Evolutionary conservation across 2,113 vertebrate species (phyloP).

Genomic region (Acinonyx jubatus): DNA sequence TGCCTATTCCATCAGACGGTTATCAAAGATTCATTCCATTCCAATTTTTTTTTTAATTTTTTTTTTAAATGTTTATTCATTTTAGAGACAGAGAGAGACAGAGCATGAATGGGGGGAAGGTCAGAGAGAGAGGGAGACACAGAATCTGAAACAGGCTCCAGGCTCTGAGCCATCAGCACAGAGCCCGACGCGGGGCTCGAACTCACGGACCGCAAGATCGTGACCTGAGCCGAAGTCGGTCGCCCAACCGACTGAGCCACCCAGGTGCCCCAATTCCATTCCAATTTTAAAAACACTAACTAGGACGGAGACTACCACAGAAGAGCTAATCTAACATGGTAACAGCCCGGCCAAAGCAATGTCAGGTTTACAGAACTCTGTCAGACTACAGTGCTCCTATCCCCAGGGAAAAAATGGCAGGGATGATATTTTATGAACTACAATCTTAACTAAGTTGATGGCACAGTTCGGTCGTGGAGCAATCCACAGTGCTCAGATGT

Average conservation of each 20-base stretch:
- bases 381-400: too few species aligned
- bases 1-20: not conserved
- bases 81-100: too few species aligned
- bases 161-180: too few species aligned
- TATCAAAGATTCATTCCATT: not conserved
- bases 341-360: not conserved
- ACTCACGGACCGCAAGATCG: too few species aligned
- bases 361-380: too few species aligned
- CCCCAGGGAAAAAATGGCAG: not conserved
- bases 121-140: too few species aligned
- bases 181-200: too few species aligned
- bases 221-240: too few species aligned
- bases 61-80: too few species aligned
- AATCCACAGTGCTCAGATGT: accelerated
- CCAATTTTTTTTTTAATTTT: not conserved
- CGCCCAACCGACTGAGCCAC: too few species aligned
- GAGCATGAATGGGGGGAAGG: too few species aligned
- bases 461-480: accelerated
- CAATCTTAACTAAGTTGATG: accelerated
- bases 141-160: too few species aligned
- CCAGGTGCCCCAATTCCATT: not conserved
- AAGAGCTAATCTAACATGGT: not conserved
- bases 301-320: not conserved
- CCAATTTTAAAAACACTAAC: not conserved
- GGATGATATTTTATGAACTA: not conserved